phyloP scores from a whole-genome alignment of 2,113 vertebrate species.

The Grammatotria lemairii region DNA sequence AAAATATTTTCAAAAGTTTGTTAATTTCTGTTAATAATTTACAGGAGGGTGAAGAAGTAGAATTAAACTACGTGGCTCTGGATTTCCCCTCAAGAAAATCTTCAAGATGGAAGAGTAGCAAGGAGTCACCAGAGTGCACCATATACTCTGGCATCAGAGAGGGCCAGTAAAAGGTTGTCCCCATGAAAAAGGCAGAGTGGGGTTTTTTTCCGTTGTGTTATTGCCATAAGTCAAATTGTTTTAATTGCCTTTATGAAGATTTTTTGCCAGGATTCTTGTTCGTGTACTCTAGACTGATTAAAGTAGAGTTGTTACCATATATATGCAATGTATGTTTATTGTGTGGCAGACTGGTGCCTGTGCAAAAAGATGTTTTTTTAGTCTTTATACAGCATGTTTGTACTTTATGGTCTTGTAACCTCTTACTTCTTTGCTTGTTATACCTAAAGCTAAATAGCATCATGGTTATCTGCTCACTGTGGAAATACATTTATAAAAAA shows the following conservation, averaged over 20 bases:
- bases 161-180: neutral
- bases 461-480: neutral
- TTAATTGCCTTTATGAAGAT: neutral
- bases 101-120: neutral
- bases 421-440: fast-evolving
- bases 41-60: neutral
- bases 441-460: neutral
- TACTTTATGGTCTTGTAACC: neutral
- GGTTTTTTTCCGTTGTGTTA: fast-evolving
- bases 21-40: fast-evolving
- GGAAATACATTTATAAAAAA: neutral
- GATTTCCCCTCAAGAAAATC: constrained; percentile 11
- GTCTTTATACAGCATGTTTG: neutral
- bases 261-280: neutral
- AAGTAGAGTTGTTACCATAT: neutral
- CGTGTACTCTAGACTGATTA: neutral
- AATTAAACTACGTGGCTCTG: constrained; percentile 15
- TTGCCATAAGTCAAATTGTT: fast-evolving
- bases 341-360: fast-evolving
- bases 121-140: neutral
- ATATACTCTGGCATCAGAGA: neutral
- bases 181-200: neutral
- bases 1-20: neutral
- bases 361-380: neutral
- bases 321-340: neutral